Evolutionary conservation across 2,888 invertebrate genomes (phyloP), one percentile per base, ranked within the genome.

Genomic region (Hofmannophila pseudospretella): DNA sequence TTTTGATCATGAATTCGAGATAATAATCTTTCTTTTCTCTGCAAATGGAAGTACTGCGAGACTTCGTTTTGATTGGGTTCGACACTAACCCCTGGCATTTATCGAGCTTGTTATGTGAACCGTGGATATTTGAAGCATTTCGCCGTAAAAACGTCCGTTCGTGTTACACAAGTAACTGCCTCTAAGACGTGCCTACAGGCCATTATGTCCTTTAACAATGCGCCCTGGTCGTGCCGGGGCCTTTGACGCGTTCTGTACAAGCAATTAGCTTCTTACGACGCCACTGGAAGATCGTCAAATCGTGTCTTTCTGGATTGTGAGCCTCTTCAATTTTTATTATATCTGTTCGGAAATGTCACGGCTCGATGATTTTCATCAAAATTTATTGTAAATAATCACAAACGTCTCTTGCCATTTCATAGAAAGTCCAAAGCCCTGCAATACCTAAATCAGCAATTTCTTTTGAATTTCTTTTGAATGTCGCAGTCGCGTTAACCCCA

Each of bases 391-490:
- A 12, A 22, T 23, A 9, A 30, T 30, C 16, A 9, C 26, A 14
- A 19, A 28, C 34, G 9, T 25, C 11, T 27, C 7, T 14, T 11
- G 28, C 28, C 8, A 25, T 54, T 44, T 47, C 46, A 45, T 59
- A 54, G 55, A 50, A 54, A 54, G 49, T 16, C 14, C 16, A 9
- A 27, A 45, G 39, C 44, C 49, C 45, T 46, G 47, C 58, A 58
- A 57, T 59, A 59, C 54, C 51, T 58, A 66, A 66, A 69, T 68
- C 65, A 61, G 56, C 64, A 63, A 68, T 73, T 67, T 72, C 58
- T 63, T 58, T 26, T 58, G 63, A 63, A 68, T 73, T 67, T 72
- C 58, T 63, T 58, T 26, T 58, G 63, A 66, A 64, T 67, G 67
- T 67, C 59, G 50, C 58, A 54, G 59, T 53, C 58, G 57, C 56